A percentile compares a stretch with the other conserved stretches of the same genome.
These are phyloP conservation scores for Trichonephila clavipes DNA, from an alignment of 1,140 invertebrate species.

Conservation along the genomic window DNA sequence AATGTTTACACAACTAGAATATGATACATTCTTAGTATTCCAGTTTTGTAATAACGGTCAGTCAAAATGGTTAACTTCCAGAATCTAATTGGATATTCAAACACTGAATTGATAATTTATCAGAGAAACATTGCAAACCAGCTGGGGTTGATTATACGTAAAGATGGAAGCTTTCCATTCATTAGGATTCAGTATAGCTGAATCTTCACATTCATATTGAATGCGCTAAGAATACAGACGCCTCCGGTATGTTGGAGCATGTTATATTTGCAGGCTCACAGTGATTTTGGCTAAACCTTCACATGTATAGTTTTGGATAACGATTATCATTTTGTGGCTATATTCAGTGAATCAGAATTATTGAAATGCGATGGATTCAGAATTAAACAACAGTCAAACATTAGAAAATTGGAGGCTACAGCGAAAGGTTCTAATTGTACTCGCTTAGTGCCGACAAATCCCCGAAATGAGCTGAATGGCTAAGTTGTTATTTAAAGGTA, in stretches of 20 bases:
- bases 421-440: not conserved
- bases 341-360: not conserved
- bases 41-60: not conserved
- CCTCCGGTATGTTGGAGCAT: not conserved
- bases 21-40: not conserved
- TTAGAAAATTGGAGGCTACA: not conserved
- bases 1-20: no score
- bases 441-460: not conserved
- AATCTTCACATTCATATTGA: conserved; percentile 9
- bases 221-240: not conserved
- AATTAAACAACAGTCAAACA: not conserved
- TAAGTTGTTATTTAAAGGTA: no score
- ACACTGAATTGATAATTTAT: not conserved
- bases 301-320: not conserved
- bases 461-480: no score
- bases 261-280: not conserved
- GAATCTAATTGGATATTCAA: conserved; percentile 26
- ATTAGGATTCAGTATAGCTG: not conserved
- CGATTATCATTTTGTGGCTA: not conserved
- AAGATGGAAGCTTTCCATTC: conserved; percentile 14
- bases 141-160: conserved; percentile 30
- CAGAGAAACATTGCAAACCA: not conserved
- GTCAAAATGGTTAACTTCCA: not conserved
- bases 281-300: not conserved
- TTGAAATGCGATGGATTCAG: not conserved